Percentiles rank a stretch among this genome's conserved stretches.
Evolutionary conservation across 30 jellyfish, hydroid and myxozoan genomes (phyloP).

Genomic region (Hydractinia echinata): DNA sequence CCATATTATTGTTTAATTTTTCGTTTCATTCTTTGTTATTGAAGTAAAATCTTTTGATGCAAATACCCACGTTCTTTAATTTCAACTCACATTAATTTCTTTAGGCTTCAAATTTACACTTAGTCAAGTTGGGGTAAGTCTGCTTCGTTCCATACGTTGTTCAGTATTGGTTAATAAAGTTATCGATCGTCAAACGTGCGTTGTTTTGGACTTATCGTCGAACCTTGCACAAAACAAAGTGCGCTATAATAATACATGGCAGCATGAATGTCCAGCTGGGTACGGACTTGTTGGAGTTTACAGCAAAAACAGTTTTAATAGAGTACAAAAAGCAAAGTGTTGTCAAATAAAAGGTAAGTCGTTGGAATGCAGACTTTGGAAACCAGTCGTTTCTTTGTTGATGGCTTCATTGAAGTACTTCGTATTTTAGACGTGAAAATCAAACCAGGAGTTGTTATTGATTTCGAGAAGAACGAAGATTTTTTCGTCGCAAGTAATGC

Average conservation of each 20-base stretch:
- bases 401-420: no score
- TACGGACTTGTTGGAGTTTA: conserved; percentile 59
- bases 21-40: no score
- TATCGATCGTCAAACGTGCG: conserved; percentile 43
- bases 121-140: conserved; percentile 25
- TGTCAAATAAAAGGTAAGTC: conserved; percentile 56
- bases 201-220: conserved; percentile 16
- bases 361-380: no score
- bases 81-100: background rate
- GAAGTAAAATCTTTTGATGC: no score
- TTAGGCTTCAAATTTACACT: conserved; percentile 8
- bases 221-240: background rate
- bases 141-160: conserved; percentile 40
- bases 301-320: conserved; percentile 34
- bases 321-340: conserved; percentile 67
- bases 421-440: background rate
- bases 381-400: no score
- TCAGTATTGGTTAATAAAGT: conserved; percentile 43
- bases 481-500: background rate
- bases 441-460: background rate
- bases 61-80: background rate
- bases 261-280: conserved; percentile 58
- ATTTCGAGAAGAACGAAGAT: background rate
- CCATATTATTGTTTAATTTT: no score
- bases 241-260: conserved; percentile 39